These are phyloP conservation scores for Palythoa heliodiscus DNA, from an alignment of 92 coral and sea anemone genomes.

Conservation along the genomic window DNA sequence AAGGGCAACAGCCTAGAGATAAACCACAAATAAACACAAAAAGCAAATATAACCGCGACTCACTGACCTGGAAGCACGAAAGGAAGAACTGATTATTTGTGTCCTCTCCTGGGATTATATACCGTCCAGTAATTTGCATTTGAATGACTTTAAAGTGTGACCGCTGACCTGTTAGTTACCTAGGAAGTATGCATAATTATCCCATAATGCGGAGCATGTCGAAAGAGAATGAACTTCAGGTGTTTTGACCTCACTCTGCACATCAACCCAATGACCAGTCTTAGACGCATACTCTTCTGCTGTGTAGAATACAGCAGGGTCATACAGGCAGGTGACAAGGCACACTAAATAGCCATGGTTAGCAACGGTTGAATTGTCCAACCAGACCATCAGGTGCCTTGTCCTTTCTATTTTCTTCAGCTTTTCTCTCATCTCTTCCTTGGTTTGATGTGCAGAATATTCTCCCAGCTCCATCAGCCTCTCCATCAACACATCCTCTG, in stretches of 20 bases:
- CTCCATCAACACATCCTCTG: not conserved
- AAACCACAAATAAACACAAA: not conserved
- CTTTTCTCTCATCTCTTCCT: constrained; percentile 35
- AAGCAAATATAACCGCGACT: not conserved
- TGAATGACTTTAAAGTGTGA: constrained; percentile 15
- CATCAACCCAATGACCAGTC: constrained; percentile 38
- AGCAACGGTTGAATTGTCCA: no score
- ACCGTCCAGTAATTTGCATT: not conserved
- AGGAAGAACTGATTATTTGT: constrained; percentile 11
- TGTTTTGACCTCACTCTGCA: constrained; percentile 44
- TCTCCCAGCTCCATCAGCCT: constrained; percentile 37
- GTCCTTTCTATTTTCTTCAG: constrained; percentile 38
- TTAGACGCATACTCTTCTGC: constrained; percentile 31
- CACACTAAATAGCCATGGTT: no score
- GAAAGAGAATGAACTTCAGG: constrained; percentile 36
- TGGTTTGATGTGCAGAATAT: not conserved
- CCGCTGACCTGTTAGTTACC: constrained; percentile 44
- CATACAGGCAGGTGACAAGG: constrained; percentile 26
- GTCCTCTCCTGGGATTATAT: not conserved
- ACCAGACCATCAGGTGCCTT: not conserved
- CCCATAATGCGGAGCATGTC: constrained; percentile 27
- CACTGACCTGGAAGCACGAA: constrained; percentile 41
- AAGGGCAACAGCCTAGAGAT: not conserved
- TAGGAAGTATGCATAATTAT: constrained; percentile 42
- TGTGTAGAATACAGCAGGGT: constrained; percentile 47